Base-by-base conservation (phyloP, 2,888 invertebrate species). In the Lamellibrachia satsuma region DNA sequence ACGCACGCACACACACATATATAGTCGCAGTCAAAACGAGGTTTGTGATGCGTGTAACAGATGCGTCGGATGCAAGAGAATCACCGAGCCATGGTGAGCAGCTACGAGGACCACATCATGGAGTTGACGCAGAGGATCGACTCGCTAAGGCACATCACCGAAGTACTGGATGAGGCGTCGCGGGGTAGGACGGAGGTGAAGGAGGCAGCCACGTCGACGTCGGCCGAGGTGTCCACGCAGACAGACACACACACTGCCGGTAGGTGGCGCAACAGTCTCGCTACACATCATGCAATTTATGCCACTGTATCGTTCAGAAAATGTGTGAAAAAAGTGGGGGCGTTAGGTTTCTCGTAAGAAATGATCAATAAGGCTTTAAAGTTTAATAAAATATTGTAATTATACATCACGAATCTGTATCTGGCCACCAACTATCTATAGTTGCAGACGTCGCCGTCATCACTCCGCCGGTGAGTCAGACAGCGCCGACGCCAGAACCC, bases 101-200 rank as follows among this genome's bases (percentile, higher is more conserved):
- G 95, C 0, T 96, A 96, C 92, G 96, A 96, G 93, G 95, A 95
- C 52, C 93, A 95, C 39, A 95, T 96, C 91, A 95, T 95, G 91
- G 95, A 96, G 93, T 94, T 96, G 91, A 96, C 95, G 95, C 94
- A 95, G 52, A 95, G 95, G 93, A 96, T 96, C 95, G 95, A 95
- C 92, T 96, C 96, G 93, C 94, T 96, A 90, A 92, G 95, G 60
- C 95, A 95, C 92, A 96, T 96, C 52, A 95, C 95, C 0, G 96
- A 96, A 93, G 95, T 96, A 95, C 93, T 96, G 93, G 96, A 96
- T 92, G 95, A 95, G 92, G 95, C 95, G 15, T 95, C 95, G 93
- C 92, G 75, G 75, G n/a, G 75, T 22, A 75, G 27, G 52, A 75
- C 75, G 8, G 93, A 93, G n/a, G 95, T 94, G 90, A 94, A 94